A percentile compares a stretch with the other conserved stretches of the same genome.
Conservation (phyloP, 2,113 vertebrate species). For the Podilymbus podiceps region DNA sequence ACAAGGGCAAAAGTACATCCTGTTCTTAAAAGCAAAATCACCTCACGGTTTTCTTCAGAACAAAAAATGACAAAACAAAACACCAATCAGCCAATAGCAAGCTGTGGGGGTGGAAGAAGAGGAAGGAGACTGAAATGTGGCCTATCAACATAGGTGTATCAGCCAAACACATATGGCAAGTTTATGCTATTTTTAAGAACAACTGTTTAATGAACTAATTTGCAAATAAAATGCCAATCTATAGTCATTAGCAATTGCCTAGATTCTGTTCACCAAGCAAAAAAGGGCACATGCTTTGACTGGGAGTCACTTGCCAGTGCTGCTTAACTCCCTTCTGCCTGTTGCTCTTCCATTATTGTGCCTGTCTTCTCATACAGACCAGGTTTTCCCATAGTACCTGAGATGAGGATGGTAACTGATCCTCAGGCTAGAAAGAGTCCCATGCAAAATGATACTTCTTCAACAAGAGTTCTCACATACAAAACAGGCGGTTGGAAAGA, state of each 20-base stretch:
- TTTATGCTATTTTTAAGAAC: background rate
- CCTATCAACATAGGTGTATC: accelerated
- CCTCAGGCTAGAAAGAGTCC: background rate
- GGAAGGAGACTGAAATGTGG: background rate
- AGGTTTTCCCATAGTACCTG: accelerated
- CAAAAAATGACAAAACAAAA: background rate
- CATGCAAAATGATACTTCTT: too few species aligned
- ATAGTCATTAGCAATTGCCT: background rate
- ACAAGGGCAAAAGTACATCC: background rate
- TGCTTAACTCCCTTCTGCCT: background rate
- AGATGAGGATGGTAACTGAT: background rate
- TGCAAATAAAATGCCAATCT: background rate
- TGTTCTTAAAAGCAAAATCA: background rate
- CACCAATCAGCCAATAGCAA: background rate
- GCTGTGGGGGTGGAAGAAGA: accelerated
- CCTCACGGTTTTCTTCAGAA: background rate
- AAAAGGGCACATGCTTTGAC: background rate
- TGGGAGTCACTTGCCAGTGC: background rate
- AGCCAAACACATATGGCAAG: background rate
- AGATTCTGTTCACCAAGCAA: background rate
- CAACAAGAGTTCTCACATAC: background rate
- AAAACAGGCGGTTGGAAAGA: accelerated
- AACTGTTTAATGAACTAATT: background rate
- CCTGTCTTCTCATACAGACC: background rate
- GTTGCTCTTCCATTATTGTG: background rate